These are phyloP conservation scores for Pogonognathellus flavescens DNA, from an alignment of 1,140 invertebrate genomes.

Conservation along the genomic window DNA sequence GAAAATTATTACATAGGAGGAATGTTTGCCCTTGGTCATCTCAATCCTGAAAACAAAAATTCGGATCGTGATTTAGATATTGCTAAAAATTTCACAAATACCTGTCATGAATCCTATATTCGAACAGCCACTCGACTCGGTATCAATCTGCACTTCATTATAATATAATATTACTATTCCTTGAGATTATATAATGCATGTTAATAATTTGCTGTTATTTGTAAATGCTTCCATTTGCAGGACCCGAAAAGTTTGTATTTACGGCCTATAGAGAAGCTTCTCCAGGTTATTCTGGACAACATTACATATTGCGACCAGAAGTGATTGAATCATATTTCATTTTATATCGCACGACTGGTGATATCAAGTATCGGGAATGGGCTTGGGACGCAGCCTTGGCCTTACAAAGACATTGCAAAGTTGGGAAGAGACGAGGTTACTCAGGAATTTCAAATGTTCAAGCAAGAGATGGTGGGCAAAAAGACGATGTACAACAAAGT, in stretches of 20 bases:
- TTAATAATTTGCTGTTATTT: not conserved
- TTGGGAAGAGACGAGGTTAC: conserved; percentile 78
- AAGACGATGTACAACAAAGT: conserved; percentile 98
- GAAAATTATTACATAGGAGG: conserved; percentile 52
- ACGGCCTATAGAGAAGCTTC: conserved; percentile 73
- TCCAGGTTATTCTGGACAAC: conserved; percentile 74
- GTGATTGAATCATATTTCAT: conserved; percentile 78
- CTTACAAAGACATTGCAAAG: conserved; percentile 74
- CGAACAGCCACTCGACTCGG: conserved; percentile 48
- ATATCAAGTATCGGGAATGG: conserved; percentile 78
- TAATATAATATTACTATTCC: not conserved
- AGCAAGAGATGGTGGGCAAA: conserved; percentile 78
- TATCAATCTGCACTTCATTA: too few species aligned
- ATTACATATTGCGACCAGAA: conserved; percentile 79
- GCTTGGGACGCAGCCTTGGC: conserved; percentile 74
- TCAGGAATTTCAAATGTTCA: conserved; percentile 96
- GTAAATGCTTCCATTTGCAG: conserved; percentile 12
- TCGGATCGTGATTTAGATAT: conserved; percentile 60
- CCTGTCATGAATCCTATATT: conserved; percentile 67
- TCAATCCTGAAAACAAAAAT: conserved; percentile 53
- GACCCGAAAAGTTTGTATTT: conserved; percentile 75
- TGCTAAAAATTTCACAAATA: conserved; percentile 65
- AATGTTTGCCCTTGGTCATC: conserved; percentile 66
- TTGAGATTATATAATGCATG: not conserved
- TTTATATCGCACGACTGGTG: conserved; percentile 77